Base-by-base conservation (phyloP, 2,888 invertebrate species). In the Chymomyza caudatula region DNA sequence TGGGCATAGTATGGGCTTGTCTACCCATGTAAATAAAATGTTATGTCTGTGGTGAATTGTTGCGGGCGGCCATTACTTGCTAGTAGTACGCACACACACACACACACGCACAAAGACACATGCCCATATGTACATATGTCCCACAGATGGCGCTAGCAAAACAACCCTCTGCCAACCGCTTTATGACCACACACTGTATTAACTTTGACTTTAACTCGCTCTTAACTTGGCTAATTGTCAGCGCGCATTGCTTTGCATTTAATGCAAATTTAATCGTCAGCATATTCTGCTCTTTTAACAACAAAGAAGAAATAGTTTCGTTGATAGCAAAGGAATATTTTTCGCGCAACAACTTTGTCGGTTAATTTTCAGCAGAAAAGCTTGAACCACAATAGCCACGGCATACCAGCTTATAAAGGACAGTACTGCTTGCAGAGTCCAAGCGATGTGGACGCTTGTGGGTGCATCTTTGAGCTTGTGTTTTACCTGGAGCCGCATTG, bases 21-120 rank as follows among this genome's bases (percentile, higher is more conserved):
- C 53, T 63, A 64, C 15, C n/a, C 49, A 43, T 53, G 47, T 59
- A 81, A 62, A 67, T 72, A 63, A 84, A 84, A 74, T 67, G 67
- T 71, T 78, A 65, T 65, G 60, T 62, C 64, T 62, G 68, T 22
- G 47, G 20, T 63, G 64, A 68, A 67, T 76, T 73, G 69, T 52
- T 60, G 54, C 67, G 55, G 51, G 52, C 63, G 63, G 56, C 56
- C 54, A 15, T 56, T 51, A 55, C 54, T 55, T 53, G 20, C 42
- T 52, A 8, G 25, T 15, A 23, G 25, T 15, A 23, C 52, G 8
- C 23, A 52, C 22, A 52, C 17, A 23, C 22, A 5, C 52, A 52
- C 3, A 54, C 23, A 54, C 54, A 54, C 23, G 25, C 6, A 52
- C 52, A 17, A 8, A 52, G n/a, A 29, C 37, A 37, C 2, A 4